Evolutionary conservation across 2,113 vertebrate species (phyloP), one percentile per base, ranked within the genome.

Genomic region (Dicentrarchus labrax): DNA sequence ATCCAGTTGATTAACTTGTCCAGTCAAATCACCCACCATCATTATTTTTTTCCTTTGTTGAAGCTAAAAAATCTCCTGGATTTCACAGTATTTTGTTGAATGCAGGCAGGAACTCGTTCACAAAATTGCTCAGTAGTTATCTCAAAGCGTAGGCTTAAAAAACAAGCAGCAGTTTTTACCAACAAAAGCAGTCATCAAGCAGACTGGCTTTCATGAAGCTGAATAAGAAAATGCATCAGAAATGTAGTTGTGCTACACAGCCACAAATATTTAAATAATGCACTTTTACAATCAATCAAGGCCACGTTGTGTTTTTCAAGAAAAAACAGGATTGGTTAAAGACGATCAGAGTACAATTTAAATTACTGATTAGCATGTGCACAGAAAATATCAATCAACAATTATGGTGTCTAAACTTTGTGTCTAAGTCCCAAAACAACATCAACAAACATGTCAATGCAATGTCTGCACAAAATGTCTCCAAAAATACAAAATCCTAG

Each of bases 101-200:
- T 17, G 61, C 56, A 41, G 66, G 19, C 22, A 85, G 22, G 73
- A 38, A 22, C 60, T 66, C 1, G 2, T 61, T 84, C 22, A 54
- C 53, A 77, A 76, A 89, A 83, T 81, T 84, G 74, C 80, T 72
- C 4, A 0, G 61, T 78, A 86, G 80, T 88, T 88, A 80, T 85
- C 81, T 84, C 77, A 82, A 82, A 85, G 24, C n/a, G 50, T 47
- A 43, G 60, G 72, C 82, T 85, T 78, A 11, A 78, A 68, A 91
- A 87, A 67, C 73, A 86, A 89, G 78, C 56, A 30, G 38, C 50
- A 1, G 16, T 48, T 86, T 80, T 50, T 48, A 61, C 50, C 84
- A 81, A 86, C 70, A 89, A 78, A 84, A 64, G 71, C 78, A 57
- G 16, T 62, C 66, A 61, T 87, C 85, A 76, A 30, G 38, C 71